These are phyloP conservation scores for Dermatemys mawii DNA, from an alignment of 2,113 vertebrate species.

Conservation along the genomic window DNA sequence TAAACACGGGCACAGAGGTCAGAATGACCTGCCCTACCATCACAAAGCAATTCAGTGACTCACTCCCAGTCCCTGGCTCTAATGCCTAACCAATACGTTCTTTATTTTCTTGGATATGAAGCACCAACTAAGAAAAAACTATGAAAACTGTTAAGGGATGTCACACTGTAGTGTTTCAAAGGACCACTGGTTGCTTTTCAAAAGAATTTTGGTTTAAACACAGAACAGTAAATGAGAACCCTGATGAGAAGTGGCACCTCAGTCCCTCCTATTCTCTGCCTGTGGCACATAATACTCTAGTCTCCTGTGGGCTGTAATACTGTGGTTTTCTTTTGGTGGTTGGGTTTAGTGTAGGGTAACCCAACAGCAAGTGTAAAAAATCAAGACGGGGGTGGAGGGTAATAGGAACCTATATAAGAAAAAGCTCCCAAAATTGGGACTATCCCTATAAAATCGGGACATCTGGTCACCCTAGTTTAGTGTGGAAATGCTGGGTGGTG, in stretches of 20 bases:
- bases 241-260: not conserved
- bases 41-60: not conserved
- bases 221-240: not conserved
- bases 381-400: too few species aligned
- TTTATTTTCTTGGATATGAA: not conserved
- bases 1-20: not conserved
- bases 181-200: not conserved
- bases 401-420: too few species aligned
- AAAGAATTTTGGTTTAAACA: not conserved
- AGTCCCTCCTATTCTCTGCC: not conserved
- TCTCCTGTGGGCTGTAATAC: not conserved
- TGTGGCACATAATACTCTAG: not conserved
- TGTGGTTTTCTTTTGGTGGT: not conserved
- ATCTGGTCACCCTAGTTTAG: too few species aligned
- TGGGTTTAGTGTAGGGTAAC: not conserved
- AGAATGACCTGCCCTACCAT: not conserved
- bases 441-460: too few species aligned
- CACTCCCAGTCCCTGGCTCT: not conserved
- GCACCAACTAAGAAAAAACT: not conserved
- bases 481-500: not conserved
- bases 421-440: too few species aligned
- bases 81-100: not conserved
- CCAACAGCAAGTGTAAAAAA: too few species aligned
- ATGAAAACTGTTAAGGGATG: not conserved
- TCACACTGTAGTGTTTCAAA: not conserved